Conservation (phyloP, 2,797 vertebrate genomes). For the Ara ararauna region DNA sequence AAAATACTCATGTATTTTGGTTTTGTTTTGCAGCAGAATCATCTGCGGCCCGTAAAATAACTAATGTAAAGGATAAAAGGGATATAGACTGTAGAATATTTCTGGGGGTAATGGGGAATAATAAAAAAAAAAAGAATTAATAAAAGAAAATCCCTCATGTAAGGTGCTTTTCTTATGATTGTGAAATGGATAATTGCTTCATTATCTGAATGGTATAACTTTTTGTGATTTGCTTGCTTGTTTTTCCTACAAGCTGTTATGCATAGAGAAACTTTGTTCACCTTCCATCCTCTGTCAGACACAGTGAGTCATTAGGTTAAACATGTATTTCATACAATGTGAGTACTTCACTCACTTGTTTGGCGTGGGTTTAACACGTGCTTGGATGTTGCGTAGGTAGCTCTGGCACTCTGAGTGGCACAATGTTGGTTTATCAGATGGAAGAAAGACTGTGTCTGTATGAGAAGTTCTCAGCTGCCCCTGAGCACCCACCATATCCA, state of each 20-base stretch:
- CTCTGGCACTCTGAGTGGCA: background rate
- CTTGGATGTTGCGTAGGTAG: background rate
- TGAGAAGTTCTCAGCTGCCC: background rate
- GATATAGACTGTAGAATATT: background rate
- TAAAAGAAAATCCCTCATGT: background rate
- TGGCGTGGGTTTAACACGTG: background rate
- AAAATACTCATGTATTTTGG: background rate
- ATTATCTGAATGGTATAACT: background rate
- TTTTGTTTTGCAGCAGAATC: background rate
- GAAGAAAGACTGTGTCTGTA: background rate
- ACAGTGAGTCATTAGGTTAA: background rate
- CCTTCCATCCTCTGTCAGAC: background rate
- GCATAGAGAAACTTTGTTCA: background rate
- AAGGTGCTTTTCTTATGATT: background rate
- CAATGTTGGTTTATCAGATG: background rate
- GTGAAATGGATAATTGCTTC: background rate
- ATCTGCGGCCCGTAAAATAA: background rate
- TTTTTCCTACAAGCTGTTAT: background rate
- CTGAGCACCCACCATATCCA: background rate
- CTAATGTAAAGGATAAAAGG: background rate
- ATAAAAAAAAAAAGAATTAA: too few relatives aligned
- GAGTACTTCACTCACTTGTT: background rate
- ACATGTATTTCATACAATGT: background rate
- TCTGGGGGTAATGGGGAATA: rapidly evolving
- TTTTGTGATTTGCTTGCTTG: background rate